Evolutionary conservation across 2,113 vertebrate genomes (phyloP).

Genomic region (Bujurquina vittata): DNA sequence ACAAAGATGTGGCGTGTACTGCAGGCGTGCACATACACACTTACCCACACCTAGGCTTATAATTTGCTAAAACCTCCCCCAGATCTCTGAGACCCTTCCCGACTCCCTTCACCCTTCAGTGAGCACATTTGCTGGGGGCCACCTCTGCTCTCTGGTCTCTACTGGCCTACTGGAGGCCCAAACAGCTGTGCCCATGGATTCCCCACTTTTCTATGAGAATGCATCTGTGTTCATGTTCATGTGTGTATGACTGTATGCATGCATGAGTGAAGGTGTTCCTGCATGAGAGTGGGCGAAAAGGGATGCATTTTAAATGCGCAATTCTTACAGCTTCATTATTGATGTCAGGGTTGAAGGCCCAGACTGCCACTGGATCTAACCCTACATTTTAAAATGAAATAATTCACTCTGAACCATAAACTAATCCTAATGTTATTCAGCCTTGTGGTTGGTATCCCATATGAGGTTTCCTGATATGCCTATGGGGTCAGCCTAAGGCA

Average conservation of each 20-base stretch:
- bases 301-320: not conserved
- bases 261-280: slow-evolving; percentile 12
- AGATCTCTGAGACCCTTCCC: slow-evolving; percentile 43
- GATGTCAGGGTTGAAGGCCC: not conserved
- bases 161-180: slow-evolving; percentile 53
- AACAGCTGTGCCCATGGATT: slow-evolving; percentile 61
- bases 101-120: slow-evolving; percentile 65
- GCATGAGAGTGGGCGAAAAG: not conserved
- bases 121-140: slow-evolving; percentile 52
- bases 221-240: not conserved
- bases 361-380: not conserved
- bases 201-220: slow-evolving; percentile 2
- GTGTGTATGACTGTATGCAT: not conserved
- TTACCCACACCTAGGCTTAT: slow-evolving; percentile 35
- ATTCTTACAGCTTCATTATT: not conserved
- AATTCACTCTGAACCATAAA: not conserved
- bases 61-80: slow-evolving; percentile 56
- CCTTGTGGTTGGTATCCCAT: not conserved
- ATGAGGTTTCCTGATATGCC: not conserved
- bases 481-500: not conserved
- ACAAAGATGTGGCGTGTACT: not conserved
- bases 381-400: not conserved
- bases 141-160: slow-evolving; percentile 19
- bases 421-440: not conserved
- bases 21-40: slow-evolving; percentile 11